Conservation (phyloP, 1,140 invertebrate genomes). For the Ceratina japonica region DNA sequence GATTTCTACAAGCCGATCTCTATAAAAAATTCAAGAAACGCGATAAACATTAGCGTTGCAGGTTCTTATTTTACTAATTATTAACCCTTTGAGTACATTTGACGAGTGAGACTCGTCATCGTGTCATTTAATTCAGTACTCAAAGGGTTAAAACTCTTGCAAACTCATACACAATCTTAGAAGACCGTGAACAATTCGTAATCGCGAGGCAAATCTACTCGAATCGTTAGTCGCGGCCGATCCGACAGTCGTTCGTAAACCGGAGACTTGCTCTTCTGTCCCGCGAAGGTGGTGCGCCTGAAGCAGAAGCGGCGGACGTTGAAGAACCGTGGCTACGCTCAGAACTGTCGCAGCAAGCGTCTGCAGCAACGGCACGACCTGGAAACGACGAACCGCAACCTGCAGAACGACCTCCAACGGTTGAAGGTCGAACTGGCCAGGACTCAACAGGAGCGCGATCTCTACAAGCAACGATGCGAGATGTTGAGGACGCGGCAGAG, state of each 20-base stretch:
- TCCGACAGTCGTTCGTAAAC: slow-evolving; percentile 16
- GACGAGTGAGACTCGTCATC: no score
- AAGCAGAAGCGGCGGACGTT: slow-evolving; percentile 98
- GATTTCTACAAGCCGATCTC: not conserved
- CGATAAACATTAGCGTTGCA: not conserved
- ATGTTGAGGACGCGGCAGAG: slow-evolving; percentile 71
- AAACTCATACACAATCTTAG: no score
- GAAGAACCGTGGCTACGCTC: slow-evolving; percentile 99
- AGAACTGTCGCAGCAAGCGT: slow-evolving; percentile 97
- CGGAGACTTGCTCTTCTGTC: slow-evolving; percentile 36
- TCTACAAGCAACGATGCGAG: slow-evolving; percentile 85
- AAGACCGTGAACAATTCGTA: no score
- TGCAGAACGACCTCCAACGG: slow-evolving; percentile 87
- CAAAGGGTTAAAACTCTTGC: no score
- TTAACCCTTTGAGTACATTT: no score
- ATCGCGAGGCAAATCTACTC: not conserved
- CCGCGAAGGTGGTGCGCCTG: slow-evolving; percentile 86
- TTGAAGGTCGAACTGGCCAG: slow-evolving; percentile 85
- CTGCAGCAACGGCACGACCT: slow-evolving; percentile 92
- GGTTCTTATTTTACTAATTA: no score
- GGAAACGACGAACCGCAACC: slow-evolving; percentile 89
- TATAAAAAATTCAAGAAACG: no score
- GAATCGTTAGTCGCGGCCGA: not conserved
- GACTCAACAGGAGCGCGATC: slow-evolving; percentile 86
- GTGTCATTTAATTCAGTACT: no score